These are phyloP conservation scores for Pseudorasbora parva DNA, from an alignment of 2,113 vertebrate species.

Conservation along the genomic window DNA sequence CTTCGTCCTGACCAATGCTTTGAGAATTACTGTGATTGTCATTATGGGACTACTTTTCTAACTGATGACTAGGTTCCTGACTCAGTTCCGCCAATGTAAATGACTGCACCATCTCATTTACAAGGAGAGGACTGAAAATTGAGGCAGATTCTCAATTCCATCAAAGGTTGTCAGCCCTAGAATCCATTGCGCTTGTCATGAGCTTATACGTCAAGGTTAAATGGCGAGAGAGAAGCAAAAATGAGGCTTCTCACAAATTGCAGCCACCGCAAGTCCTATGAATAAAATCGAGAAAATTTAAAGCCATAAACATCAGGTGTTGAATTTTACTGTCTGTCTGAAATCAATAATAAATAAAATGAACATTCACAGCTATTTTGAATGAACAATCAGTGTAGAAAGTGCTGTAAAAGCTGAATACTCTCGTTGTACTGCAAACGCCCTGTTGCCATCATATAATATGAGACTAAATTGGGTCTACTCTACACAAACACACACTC, in stretches of 20 bases:
- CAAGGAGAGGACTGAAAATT: constrained; percentile 19
- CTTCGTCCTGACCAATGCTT: constrained; percentile 20
- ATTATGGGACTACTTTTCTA: constrained; percentile 34
- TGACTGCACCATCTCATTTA: constrained; percentile 23
- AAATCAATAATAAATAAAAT: constrained; percentile 32
- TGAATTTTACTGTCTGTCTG: not conserved
- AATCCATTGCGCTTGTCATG: constrained; percentile 2
- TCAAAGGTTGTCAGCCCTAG: constrained; percentile 27
- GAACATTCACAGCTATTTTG: not conserved
- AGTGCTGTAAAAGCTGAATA: not conserved
- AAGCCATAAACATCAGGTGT: not conserved
- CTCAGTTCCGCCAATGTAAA: constrained; percentile 15
- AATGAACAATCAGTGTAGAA: not conserved
- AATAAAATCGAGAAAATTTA: constrained; percentile 1
- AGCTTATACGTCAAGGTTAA: constrained; percentile 36
- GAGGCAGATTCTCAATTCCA: constrained; percentile 31
- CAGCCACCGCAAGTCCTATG: not conserved
- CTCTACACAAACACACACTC: constrained; percentile 13
- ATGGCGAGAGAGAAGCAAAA: constrained; percentile 13
- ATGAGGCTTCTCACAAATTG: not conserved
- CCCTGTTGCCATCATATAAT: not conserved
- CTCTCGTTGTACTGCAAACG: not conserved
- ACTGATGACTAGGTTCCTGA: constrained; percentile 20
- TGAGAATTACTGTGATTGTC: constrained; percentile 21
- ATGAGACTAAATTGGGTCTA: constrained; percentile 25